phyloP scores from a whole-genome alignment of 2,797 vertebrate genomes.

The Poecilia wingei region DNA sequence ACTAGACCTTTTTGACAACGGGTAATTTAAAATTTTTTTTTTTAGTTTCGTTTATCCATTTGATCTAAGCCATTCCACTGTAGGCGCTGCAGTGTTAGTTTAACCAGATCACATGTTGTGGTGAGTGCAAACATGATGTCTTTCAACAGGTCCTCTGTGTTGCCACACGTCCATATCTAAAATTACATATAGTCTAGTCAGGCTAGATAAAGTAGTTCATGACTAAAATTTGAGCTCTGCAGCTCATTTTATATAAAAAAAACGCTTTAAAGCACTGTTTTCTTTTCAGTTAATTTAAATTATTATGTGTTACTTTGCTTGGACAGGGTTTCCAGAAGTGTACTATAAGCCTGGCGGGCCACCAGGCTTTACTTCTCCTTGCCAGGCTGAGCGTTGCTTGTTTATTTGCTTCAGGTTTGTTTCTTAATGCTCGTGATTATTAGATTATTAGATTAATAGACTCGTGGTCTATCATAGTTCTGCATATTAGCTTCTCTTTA shows the following conservation, averaged over 20 bases:
- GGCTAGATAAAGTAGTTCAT: not conserved
- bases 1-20: not conserved
- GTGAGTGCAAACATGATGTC: not conserved
- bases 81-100: not conserved
- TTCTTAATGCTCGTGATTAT: too few species aligned
- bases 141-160: not conserved
- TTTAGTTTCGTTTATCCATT: not conserved
- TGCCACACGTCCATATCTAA: not conserved
- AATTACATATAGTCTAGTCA: not conserved
- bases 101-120: not conserved
- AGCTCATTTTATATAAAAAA: not conserved
- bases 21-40: not conserved
- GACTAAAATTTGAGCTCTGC: not conserved
- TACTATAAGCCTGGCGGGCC: not conserved
- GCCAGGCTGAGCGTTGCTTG: too few species aligned
- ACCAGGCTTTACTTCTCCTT: too few species aligned
- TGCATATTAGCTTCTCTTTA: not conserved
- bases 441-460: too few species aligned
- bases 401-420: too few species aligned
- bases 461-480: not conserved
- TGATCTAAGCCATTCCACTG: not conserved
- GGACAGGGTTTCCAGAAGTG: too few species aligned
- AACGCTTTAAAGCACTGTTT: not conserved
- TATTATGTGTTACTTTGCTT: not conserved
- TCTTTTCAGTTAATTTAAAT: not conserved